phyloP scores from a whole-genome alignment of 2,888 invertebrate genomes.

The Caenorhabditis sp. region DNA sequence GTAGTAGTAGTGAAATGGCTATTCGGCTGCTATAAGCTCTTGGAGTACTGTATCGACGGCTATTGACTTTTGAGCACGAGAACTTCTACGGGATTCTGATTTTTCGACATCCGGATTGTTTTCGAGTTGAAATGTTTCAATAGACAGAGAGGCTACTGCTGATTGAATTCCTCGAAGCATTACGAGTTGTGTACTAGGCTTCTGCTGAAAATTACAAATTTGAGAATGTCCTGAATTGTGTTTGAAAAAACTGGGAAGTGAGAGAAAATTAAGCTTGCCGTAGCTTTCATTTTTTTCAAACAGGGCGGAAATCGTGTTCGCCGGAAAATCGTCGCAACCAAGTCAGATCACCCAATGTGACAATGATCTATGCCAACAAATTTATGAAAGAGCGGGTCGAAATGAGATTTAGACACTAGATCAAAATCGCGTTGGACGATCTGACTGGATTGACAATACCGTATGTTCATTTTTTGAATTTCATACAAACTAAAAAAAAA shows the following conservation, averaged over 20 bases:
- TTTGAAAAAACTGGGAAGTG: constrained; percentile 1
- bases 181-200: constrained; percentile 33
- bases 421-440: too few relatives aligned
- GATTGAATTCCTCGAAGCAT: constrained; percentile 42
- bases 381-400: too few relatives aligned
- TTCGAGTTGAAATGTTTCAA: constrained; percentile 29
- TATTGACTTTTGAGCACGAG: constrained; percentile 21
- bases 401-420: too few relatives aligned
- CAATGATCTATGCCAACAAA: too few relatives aligned
- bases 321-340: too few relatives aligned
- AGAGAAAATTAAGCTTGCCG: too few relatives aligned
- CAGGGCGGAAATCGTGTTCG: too few relatives aligned
- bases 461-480: too few relatives aligned
- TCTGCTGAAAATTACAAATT: constrained; percentile 38
- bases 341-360: too few relatives aligned
- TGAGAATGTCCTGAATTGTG: constrained; percentile 1
- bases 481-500: too few relatives aligned
- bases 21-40: constrained; percentile 35
- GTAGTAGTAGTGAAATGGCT: constrained; percentile 7
- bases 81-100: constrained; percentile 8
- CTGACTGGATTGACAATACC: too few relatives aligned
- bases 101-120: constrained; percentile 29
- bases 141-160: constrained; percentile 36
- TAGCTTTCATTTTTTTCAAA: too few relatives aligned
- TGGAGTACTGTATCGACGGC: constrained; percentile 33